Conservation (phyloP, 2,797 vertebrate species). For the Hyperoplus immaculatus region DNA sequence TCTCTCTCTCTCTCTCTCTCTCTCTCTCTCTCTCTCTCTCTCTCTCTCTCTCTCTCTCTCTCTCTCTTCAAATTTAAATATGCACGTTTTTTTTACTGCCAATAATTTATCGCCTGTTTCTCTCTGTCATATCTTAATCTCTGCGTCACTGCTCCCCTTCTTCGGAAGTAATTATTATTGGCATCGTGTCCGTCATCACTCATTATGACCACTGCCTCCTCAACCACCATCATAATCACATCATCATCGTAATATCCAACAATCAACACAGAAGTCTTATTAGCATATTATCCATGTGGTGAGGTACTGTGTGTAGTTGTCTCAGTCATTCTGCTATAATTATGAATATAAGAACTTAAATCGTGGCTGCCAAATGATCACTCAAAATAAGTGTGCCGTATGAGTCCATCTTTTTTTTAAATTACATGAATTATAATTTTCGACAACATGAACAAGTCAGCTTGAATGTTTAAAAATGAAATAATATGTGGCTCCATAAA, state of each 20-base stretch:
- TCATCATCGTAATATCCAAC: conserved; percentile 14
- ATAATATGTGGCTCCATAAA: too few species aligned
- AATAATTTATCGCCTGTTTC: conserved; percentile 38
- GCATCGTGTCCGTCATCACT: conserved; percentile 62
- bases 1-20: conserved; percentile 13
- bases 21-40: conserved; percentile 37
- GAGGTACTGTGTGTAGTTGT: background rate
- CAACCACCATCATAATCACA: conserved; percentile 5
- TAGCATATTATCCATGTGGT: conserved; percentile 3
- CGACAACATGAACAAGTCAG: too few species aligned
- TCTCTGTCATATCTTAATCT: conserved; percentile 37
- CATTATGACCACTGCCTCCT: conserved; percentile 53
- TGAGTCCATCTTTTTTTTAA: too few species aligned
- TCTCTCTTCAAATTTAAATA: conserved; percentile 49
- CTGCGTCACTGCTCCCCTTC: conserved; percentile 36
- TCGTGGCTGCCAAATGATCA: background rate
- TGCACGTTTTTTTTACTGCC: conserved; percentile 44
- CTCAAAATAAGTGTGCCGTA: too few species aligned
- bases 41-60: conserved; percentile 27
- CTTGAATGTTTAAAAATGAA: too few species aligned
- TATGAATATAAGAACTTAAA: background rate
- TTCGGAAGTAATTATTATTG: conserved; percentile 64
- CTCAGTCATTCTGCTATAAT: background rate
- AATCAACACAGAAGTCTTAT: conserved; percentile 21
- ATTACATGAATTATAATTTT: too few species aligned